These are phyloP conservation scores for Chaitophorus viminalis DNA, from an alignment of 2,888 invertebrate genomes.

Conservation along the genomic window DNA sequence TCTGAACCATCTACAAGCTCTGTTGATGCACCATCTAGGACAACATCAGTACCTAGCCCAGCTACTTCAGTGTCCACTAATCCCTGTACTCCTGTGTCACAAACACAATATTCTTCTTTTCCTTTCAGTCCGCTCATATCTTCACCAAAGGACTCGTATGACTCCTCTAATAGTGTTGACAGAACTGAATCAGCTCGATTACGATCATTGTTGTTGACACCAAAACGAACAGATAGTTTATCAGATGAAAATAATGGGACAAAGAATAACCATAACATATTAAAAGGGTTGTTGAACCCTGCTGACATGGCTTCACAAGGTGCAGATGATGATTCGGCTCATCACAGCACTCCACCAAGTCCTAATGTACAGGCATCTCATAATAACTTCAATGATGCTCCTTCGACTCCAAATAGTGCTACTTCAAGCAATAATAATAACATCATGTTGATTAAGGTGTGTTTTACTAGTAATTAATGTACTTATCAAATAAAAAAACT, in stretches of 20 bases:
- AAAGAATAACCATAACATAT: conserved; percentile 70
- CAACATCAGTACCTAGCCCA: conserved; percentile 68
- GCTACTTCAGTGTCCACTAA: conserved; percentile 66
- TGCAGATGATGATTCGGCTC: conserved; percentile 56
- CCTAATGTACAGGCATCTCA: conserved; percentile 31
- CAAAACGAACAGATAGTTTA: conserved; percentile 59
- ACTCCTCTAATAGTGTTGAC: conserved; percentile 69
- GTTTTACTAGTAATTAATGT: conserved; percentile 62
- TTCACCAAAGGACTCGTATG: conserved; percentile 69
- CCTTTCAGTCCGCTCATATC: conserved; percentile 74
- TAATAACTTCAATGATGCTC: conserved; percentile 15
- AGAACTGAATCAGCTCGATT: conserved; percentile 72
- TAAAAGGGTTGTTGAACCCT: conserved; percentile 67
- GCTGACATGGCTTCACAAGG: conserved; percentile 32
- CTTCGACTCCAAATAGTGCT: conserved; percentile 30
- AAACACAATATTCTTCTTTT: conserved; percentile 68
- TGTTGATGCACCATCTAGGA: conserved; percentile 18
- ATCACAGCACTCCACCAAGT: conserved; percentile 53
- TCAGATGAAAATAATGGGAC: conserved; percentile 60
- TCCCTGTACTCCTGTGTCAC: conserved; percentile 67
- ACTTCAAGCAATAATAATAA: conserved; percentile 67
- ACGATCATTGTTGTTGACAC: conserved; percentile 70
- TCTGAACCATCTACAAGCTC: conserved; percentile 68
- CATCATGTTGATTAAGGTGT: conserved; percentile 76
- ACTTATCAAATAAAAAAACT: background rate